A percentile compares a stretch with the other conserved stretches of the same genome.
Evolutionary conservation across 2,888 invertebrate genomes (phyloP).

Genomic region (Pheosia tremula): DNA sequence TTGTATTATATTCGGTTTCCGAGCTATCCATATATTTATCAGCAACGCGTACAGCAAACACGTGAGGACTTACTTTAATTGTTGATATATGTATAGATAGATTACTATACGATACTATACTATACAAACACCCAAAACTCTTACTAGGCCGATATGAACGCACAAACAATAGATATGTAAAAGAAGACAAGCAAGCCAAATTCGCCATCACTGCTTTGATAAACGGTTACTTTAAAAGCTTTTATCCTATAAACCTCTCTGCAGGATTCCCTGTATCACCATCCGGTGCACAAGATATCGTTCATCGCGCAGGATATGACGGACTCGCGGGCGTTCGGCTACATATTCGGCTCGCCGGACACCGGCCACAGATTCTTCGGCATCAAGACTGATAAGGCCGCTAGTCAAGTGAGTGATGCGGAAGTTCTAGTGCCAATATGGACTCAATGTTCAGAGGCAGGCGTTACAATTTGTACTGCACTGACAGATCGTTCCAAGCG

Average conservation of each 20-base stretch:
- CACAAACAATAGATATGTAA: no score
- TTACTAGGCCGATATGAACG: no score
- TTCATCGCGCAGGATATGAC: slow-evolving; percentile 99
- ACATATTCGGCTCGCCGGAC: slow-evolving; percentile 98
- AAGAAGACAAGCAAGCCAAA: background rate
- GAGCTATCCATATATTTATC: no score
- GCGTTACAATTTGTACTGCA: no score
- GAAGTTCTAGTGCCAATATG: background rate
- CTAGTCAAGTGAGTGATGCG: slow-evolving; percentile 90
- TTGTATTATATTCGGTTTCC: no score
- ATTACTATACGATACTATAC: no score
- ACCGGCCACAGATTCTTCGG: slow-evolving; percentile 99
- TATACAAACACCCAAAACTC: no score
- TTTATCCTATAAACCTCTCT: background rate
- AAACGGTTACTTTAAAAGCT: background rate
- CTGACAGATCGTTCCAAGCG: no score
- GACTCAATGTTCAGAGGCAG: no score
- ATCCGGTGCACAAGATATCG: slow-evolving; percentile 99
- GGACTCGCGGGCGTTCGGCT: slow-evolving; percentile 98
- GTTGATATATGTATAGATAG: no score
- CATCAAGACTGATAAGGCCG: slow-evolving; percentile 99
- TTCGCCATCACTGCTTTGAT: background rate
- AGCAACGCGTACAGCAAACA: no score
- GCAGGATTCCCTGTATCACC: slow-evolving; percentile 97
- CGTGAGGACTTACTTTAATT: no score